phyloP scores from a whole-genome alignment of 2,888 invertebrate genomes.

The Galerucella calmariensis region DNA sequence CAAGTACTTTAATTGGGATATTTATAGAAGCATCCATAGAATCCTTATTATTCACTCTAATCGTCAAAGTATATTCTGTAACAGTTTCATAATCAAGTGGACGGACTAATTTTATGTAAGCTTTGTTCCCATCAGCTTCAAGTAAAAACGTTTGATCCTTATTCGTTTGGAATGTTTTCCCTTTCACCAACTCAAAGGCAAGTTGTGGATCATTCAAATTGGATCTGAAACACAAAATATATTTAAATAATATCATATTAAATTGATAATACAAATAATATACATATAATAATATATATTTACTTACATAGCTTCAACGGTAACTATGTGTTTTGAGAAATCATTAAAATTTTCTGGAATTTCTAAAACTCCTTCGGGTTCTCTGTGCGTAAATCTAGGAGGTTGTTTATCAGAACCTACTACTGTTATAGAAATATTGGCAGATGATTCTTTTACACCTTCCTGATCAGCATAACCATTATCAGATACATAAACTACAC shows the following conservation, averaged over 20 bases:
- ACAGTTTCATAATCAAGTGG: conserved; percentile 87
- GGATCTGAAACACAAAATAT: conserved; percentile 67
- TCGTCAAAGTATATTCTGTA: conserved; percentile 84
- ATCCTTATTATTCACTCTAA: conserved; percentile 84
- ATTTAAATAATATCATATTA: too few relatives aligned
- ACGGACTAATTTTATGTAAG: conserved; percentile 80
- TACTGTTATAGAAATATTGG: conserved; percentile 84
- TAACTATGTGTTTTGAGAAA: conserved; percentile 67
- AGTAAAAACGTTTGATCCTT: conserved; percentile 80
- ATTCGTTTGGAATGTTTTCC: conserved; percentile 88
- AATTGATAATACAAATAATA: not conserved
- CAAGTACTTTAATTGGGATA: conserved; percentile 81
- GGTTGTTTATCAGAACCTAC: conserved; percentile 89
- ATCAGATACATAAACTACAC: conserved; percentile 83
- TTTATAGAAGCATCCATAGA: conserved; percentile 83
- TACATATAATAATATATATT: not conserved
- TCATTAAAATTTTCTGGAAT: conserved; percentile 81
- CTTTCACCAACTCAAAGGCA: conserved; percentile 82
- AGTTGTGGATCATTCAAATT: conserved; percentile 81
- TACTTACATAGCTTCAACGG: conserved; percentile 77
- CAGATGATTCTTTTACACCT: conserved; percentile 72
- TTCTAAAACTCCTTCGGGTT: conserved; percentile 67
- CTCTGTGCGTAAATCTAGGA: conserved; percentile 76
- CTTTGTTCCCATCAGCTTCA: conserved; percentile 72
- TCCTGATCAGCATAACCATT: conserved; percentile 76